phyloP scores from a whole-genome alignment of 2,797 vertebrate genomes.

The Zalophus californianus region DNA sequence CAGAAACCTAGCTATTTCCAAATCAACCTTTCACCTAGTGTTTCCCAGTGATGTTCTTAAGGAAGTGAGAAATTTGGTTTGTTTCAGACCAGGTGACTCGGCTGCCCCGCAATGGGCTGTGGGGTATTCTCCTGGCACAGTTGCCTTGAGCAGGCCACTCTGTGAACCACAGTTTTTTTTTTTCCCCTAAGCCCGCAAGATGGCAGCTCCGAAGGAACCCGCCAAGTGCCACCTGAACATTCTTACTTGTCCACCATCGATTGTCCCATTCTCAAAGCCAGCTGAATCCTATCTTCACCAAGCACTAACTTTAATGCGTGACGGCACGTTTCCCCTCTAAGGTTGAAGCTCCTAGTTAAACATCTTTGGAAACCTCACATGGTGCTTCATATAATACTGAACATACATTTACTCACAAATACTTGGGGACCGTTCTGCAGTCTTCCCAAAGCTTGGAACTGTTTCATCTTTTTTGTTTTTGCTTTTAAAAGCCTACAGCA shows the following conservation, averaged over 20 bases:
- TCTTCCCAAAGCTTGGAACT: neutral
- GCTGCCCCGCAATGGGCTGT: neutral
- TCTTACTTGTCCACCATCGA: neutral
- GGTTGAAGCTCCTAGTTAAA: neutral
- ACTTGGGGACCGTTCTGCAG: neutral
- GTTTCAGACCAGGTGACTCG: slow-evolving; percentile 42
- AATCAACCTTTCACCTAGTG: slow-evolving; percentile 47
- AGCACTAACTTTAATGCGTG: neutral
- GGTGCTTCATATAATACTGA: neutral
- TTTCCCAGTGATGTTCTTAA: slow-evolving; percentile 55
- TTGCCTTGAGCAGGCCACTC: neutral
- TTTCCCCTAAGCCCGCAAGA: neutral
- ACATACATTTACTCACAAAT: neutral
- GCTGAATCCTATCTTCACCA: neutral
- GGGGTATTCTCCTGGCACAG: too few relatives aligned
- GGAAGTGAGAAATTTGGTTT: neutral
- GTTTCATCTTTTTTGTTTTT: neutral
- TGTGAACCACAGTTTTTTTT: neutral
- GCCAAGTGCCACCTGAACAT: too few relatives aligned
- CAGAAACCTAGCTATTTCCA: slow-evolving; percentile 65
- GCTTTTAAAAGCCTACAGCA: neutral
- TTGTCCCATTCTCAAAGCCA: neutral
- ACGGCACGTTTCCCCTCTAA: neutral
- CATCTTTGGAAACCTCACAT: neutral
- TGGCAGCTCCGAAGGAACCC: neutral